Percentiles rank a stretch among this genome's conserved stretches.
Evolutionary conservation across 2,888 invertebrate genomes (phyloP).

Genomic region (Leistus spinibarbis): DNA sequence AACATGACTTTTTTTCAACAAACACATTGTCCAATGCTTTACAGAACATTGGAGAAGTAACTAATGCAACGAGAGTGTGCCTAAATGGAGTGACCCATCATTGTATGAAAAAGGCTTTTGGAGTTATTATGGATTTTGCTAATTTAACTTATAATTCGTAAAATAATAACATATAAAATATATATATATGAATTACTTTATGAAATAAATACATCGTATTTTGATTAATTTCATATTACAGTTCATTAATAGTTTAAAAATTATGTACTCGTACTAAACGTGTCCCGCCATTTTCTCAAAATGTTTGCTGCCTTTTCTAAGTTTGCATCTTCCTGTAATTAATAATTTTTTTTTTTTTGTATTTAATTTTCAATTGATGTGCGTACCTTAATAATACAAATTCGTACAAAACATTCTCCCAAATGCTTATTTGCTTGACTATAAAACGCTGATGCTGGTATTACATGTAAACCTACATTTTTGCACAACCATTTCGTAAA

Average conservation of each 20-base stretch:
- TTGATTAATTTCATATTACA: too few relatives aligned
- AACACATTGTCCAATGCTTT: not conserved
- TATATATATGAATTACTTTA: too few relatives aligned
- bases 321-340: slow-evolving; percentile 57
- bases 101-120: too few relatives aligned
- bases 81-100: too few relatives aligned
- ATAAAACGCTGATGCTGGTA: slow-evolving; percentile 66
- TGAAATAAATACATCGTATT: too few relatives aligned
- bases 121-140: too few relatives aligned
- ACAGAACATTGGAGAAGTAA: not conserved
- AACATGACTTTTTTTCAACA: too few relatives aligned
- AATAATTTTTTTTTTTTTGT: not conserved
- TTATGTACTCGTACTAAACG: too few relatives aligned
- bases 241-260: too few relatives aligned
- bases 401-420: slow-evolving; percentile 59
- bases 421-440: slow-evolving; percentile 57
- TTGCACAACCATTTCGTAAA: slow-evolving; percentile 64
- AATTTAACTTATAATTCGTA: too few relatives aligned
- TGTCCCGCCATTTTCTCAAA: slow-evolving; percentile 51
- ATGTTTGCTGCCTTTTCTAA: slow-evolving; percentile 52
- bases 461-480: slow-evolving; percentile 62
- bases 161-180: too few relatives aligned
- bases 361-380: not conserved
- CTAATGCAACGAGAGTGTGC: too few relatives aligned
- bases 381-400: slow-evolving; percentile 42